Percentiles rank a stretch among this genome's conserved stretches.
Conservation (phyloP, 1,140 invertebrate genomes). For the Drosophila yakuba region DNA sequence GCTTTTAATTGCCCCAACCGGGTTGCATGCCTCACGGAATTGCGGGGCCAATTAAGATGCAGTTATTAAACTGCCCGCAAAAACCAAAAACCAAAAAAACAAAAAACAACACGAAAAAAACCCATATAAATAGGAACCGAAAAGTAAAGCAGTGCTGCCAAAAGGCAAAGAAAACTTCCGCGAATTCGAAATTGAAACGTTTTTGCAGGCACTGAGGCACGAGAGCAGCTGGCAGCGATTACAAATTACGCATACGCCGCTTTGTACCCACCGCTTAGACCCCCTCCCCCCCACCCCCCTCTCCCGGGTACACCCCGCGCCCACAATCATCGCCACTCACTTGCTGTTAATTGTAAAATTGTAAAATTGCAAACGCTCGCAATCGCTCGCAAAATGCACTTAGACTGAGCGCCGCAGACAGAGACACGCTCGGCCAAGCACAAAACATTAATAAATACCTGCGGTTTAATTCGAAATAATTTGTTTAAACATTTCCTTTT, state of each 20-base stretch:
- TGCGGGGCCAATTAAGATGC: slow-evolving; percentile 50
- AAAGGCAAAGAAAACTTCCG: slow-evolving; percentile 39
- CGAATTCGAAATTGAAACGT: slow-evolving; percentile 71
- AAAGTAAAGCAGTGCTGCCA: slow-evolving; percentile 12
- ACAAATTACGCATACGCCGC: slow-evolving; percentile 77
- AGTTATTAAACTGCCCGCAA: slow-evolving; percentile 44
- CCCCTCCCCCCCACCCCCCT: neutral
- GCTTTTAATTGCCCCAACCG: slow-evolving; percentile 46
- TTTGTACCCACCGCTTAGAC: slow-evolving; percentile 40
- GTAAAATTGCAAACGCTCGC: slow-evolving; percentile 49
- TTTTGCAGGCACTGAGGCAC: slow-evolving; percentile 79
- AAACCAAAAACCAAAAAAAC: slow-evolving; percentile 23
- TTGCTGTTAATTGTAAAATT: slow-evolving; percentile 58
- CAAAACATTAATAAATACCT: slow-evolving; percentile 83
- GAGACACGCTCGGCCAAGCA: slow-evolving; percentile 71
- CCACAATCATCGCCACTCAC: neutral
- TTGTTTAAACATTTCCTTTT: slow-evolving; percentile 83
- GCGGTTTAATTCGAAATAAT: slow-evolving; percentile 82
- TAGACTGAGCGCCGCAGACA: slow-evolving; percentile 21
- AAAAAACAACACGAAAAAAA: neutral
- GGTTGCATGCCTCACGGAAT: slow-evolving; percentile 53
- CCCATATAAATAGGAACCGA: neutral
- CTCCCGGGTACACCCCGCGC: neutral
- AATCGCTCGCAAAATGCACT: slow-evolving; percentile 48
- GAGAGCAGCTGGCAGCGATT: slow-evolving; percentile 59